phyloP scores from a whole-genome alignment of 2,888 invertebrate genomes.

The Odontothrips loti region DNA sequence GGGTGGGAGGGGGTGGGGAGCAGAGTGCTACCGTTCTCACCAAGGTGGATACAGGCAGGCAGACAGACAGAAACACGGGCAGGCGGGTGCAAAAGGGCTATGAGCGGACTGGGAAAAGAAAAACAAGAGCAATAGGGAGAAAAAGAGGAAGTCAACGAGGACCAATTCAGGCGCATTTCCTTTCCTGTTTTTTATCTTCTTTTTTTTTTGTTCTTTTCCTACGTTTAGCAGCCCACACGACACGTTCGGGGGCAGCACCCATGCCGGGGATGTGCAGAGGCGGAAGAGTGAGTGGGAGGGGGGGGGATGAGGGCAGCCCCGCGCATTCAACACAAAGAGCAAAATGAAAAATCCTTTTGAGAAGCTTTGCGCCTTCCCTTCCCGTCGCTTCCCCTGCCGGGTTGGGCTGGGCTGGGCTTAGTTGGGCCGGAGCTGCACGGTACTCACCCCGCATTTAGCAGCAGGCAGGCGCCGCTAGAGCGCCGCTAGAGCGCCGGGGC shows the following conservation, averaged over 20 bases:
- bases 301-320: neutral
- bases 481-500: neutral
- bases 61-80: no score
- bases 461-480: neutral
- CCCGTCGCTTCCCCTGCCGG: neutral
- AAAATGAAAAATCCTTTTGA: neutral
- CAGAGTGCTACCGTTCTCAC: no score
- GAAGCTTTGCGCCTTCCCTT: neutral
- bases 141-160: neutral
- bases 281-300: neutral
- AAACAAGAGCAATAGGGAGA: neutral
- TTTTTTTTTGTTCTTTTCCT: no score
- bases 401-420: neutral
- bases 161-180: neutral
- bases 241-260: no score
- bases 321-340: neutral
- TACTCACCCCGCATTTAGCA: slow-evolving; percentile 5
- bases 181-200: no score
- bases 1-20: no score
- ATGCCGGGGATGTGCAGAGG: no score
- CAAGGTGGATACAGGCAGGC: no score
- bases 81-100: neutral
- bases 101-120: neutral
- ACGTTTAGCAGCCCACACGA: no score
- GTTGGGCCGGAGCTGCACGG: neutral